Conservation (phyloP, 2,797 vertebrate species). For the Dermochelys coriacea region DNA sequence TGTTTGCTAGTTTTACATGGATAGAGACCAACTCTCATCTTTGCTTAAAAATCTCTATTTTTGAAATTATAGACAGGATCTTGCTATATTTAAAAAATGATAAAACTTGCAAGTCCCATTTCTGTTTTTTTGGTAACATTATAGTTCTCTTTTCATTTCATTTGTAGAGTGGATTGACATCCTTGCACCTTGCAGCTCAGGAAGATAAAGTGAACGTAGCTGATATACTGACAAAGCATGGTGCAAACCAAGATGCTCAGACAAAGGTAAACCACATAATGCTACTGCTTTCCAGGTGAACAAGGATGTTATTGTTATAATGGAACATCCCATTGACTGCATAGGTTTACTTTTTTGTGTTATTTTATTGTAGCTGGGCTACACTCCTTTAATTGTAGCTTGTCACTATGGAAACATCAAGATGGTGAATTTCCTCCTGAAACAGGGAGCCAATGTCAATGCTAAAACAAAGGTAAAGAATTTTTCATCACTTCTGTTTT, state of each 20-base stretch:
- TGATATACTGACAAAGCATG: constrained; percentile 88
- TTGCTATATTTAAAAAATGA: constrained; percentile 16
- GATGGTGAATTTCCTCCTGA: constrained; percentile 98
- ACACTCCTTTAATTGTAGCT: constrained; percentile 96
- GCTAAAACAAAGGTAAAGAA: constrained; percentile 95
- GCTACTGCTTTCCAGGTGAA: not conserved
- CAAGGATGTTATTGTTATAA: not conserved
- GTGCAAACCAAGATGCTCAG: constrained; percentile 91
- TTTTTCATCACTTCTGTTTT: constrained; percentile 34
- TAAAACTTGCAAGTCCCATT: not conserved
- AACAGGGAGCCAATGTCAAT: constrained; percentile 91
- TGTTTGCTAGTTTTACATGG: constrained; percentile 1
- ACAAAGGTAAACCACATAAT: constrained; percentile 88
- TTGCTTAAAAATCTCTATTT: not conserved
- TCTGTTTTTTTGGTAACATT: not conserved
- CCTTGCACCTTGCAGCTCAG: constrained; percentile 96
- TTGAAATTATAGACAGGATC: not conserved
- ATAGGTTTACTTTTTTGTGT: constrained; percentile 49
- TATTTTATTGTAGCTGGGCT: constrained; percentile 89
- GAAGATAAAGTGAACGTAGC: constrained; percentile 94
- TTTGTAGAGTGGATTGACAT: constrained; percentile 91
- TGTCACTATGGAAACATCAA: constrained; percentile 98
- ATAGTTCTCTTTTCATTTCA: not conserved
- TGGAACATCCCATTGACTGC: constrained; percentile 57
- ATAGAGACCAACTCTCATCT: not conserved